phyloP scores from a whole-genome alignment of 1,140 invertebrate genomes.

The Lithobius niger region DNA sequence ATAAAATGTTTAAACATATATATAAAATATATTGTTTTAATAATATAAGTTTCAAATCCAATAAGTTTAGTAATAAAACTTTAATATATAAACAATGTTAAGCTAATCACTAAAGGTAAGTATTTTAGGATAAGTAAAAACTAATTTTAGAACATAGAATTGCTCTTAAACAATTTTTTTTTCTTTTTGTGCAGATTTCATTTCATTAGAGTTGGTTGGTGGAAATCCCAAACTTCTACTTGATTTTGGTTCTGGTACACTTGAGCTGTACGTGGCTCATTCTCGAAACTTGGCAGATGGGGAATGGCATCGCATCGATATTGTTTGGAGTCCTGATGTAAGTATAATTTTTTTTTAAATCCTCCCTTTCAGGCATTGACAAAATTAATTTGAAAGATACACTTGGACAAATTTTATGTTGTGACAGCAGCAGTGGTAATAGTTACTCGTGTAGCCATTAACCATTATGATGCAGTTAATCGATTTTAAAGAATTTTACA shows the following conservation, averaged over 20 bases:
- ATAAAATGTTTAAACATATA: no score
- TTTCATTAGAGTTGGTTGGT: constrained; percentile 28
- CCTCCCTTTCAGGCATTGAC: no score
- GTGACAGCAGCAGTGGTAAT: no score
- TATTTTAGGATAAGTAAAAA: no score
- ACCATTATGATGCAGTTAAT: no score
- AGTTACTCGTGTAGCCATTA: no score
- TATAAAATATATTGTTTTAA: no score
- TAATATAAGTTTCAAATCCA: no score
- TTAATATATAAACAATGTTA: background rate
- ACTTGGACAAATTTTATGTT: no score
- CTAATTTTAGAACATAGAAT: background rate
- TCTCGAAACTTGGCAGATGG: constrained; percentile 51
- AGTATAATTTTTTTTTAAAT: constrained; percentile 18
- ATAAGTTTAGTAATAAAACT: background rate
- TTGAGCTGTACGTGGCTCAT: constrained; percentile 45
- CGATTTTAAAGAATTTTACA: no score
- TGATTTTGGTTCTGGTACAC: constrained; percentile 38
- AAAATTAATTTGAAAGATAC: no score
- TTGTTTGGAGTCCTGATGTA: constrained; percentile 52
- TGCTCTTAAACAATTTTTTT: background rate
- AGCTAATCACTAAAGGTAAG: no score
- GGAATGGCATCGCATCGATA: constrained; percentile 63
- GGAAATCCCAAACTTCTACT: constrained; percentile 30
- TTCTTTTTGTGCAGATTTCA: constrained; percentile 26